Percentiles rank a stretch among this genome's conserved stretches.
These are phyloP conservation scores for Pachliopta kotzebuea DNA, from an alignment of 2,888 invertebrate genomes.

Conservation along the genomic window DNA sequence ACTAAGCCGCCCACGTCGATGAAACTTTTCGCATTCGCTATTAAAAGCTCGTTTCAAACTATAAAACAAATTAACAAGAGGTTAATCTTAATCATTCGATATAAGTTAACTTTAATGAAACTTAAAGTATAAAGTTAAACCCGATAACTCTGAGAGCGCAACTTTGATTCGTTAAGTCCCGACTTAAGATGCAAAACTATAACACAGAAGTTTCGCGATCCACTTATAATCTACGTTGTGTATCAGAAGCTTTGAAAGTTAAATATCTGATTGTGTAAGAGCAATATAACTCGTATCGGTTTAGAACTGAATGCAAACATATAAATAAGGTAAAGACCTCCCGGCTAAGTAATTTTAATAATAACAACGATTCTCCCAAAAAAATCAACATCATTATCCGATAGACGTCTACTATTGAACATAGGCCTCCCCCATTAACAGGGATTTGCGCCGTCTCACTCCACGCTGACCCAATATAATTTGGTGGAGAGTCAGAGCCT, in stretches of 20 bases:
- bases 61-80: constrained; percentile 8
- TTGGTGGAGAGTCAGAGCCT: too few relatives aligned
- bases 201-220: constrained; percentile 20
- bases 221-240: constrained; percentile 18
- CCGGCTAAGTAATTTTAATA: too few relatives aligned
- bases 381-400: too few relatives aligned
- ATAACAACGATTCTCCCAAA: too few relatives aligned
- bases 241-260: constrained; percentile 13
- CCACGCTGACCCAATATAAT: too few relatives aligned
- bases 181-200: constrained; percentile 24
- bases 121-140: constrained; percentile 22
- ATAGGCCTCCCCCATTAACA: too few relatives aligned
- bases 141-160: constrained; percentile 23
- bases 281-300: background rate
- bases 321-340: background rate
- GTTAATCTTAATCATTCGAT: constrained; percentile 23
- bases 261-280: constrained; percentile 8
- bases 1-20: too few relatives aligned
- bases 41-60: too few relatives aligned
- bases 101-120: constrained; percentile 24
- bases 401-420: too few relatives aligned
- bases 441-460: too few relatives aligned
- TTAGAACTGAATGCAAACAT: background rate
- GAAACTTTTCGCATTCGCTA: too few relatives aligned
- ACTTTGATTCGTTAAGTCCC: constrained; percentile 24